Evolutionary conservation across 2,888 invertebrate genomes (phyloP).

Genomic region (Agrilus mali): DNA sequence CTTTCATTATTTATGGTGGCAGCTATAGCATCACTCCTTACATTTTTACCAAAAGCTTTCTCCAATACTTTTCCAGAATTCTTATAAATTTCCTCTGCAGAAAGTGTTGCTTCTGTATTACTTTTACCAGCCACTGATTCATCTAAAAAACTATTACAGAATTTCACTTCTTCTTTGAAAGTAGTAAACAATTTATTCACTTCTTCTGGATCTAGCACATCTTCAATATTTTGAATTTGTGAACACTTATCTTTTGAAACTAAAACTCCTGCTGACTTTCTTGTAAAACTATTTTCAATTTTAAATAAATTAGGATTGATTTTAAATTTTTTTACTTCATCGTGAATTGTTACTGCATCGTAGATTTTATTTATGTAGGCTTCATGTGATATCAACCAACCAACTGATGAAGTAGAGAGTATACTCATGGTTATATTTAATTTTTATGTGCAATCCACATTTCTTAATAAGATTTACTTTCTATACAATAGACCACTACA

Average conservation of each 20-base stretch:
- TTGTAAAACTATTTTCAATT: slow-evolving; percentile 25
- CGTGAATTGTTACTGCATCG: slow-evolving; percentile 22
- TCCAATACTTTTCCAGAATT: slow-evolving; percentile 24
- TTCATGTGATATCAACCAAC: slow-evolving; percentile 40
- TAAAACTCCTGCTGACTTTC: slow-evolving; percentile 20
- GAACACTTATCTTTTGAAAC: neutral
- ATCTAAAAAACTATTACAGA: slow-evolving; percentile 13
- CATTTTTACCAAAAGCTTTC: slow-evolving; percentile 45
- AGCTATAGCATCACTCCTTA: slow-evolving; percentile 36
- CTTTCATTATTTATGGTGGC: slow-evolving; percentile 34
- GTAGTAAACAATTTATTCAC: neutral
- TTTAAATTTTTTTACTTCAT: slow-evolving; percentile 17
- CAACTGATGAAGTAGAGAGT: slow-evolving; percentile 27
- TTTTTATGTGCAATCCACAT: too few species aligned
- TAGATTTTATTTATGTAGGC: slow-evolving; percentile 35
- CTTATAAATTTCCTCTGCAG: slow-evolving; percentile 30
- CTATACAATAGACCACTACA: too few species aligned
- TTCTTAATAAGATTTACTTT: too few species aligned
- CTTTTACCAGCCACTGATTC: slow-evolving; percentile 10
- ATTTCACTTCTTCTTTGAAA: slow-evolving; percentile 6
- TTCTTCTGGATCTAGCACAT: too few species aligned
- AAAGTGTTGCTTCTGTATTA: slow-evolving; percentile 15
- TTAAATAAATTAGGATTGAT: slow-evolving; percentile 35
- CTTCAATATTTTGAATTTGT: too few species aligned
- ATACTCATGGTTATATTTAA: slow-evolving; percentile 36